phyloP scores from a whole-genome alignment of 2,797 vertebrate genomes.

The Sandelia bainsii region DNA sequence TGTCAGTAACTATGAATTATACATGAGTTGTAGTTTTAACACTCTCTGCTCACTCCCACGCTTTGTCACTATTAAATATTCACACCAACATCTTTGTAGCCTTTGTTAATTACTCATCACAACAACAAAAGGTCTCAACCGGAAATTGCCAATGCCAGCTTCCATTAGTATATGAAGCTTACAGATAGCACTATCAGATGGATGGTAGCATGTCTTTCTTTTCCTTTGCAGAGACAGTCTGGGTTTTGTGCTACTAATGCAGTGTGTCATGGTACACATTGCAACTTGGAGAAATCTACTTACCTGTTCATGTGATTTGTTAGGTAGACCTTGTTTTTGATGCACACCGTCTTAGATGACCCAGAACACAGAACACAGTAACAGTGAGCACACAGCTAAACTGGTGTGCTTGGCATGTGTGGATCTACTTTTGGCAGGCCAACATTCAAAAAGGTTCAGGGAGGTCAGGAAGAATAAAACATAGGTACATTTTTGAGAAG shows the following conservation, averaged over 20 bases:
- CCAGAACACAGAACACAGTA: neutral
- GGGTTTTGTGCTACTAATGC: slow-evolving; percentile 4
- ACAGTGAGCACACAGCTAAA: slow-evolving; percentile 6
- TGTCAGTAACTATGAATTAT: slow-evolving; percentile 88
- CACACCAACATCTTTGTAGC: slow-evolving; percentile 86
- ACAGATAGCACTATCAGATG: slow-evolving; percentile 68
- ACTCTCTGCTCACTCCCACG: slow-evolving; percentile 72
- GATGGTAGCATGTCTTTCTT: slow-evolving; percentile 13
- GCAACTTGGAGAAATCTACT: neutral
- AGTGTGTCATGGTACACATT: slow-evolving; percentile 2
- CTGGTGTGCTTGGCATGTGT: slow-evolving; percentile 21
- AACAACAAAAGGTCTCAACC: slow-evolving; percentile 81
- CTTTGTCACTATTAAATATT: slow-evolving; percentile 88
- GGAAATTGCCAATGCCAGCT: slow-evolving; percentile 75
- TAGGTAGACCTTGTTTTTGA: neutral
- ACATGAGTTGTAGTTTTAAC: slow-evolving; percentile 85
- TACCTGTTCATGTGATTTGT: neutral
- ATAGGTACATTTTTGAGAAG: slow-evolving; percentile 13
- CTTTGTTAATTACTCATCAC: slow-evolving; percentile 85
- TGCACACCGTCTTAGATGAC: slow-evolving; percentile 10
- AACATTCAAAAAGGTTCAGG: slow-evolving; percentile 18
- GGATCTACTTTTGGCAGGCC: slow-evolving; percentile 37
- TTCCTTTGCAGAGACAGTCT: slow-evolving; percentile 19
- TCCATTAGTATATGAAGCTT: slow-evolving; percentile 74
- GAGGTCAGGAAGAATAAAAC: slow-evolving; percentile 13